A percentile compares a stretch with the other conserved stretches of the same genome.
phyloP scores from a whole-genome alignment of 1,140 invertebrate species.

The Drosophila auraria region DNA sequence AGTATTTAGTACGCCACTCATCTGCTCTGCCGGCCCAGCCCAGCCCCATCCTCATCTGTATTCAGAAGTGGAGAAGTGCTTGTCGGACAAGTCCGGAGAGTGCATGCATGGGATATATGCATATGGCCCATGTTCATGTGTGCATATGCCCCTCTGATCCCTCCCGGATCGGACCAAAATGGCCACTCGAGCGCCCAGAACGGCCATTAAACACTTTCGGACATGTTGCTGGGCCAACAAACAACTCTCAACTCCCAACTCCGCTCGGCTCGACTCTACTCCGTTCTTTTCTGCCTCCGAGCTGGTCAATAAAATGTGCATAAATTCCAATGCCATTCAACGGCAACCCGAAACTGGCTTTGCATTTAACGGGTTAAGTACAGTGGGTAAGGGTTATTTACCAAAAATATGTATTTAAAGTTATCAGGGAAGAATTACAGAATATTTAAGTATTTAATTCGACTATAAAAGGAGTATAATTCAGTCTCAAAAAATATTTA shows the following conservation, averaged over 20 bases:
- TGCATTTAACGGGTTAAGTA: constrained; percentile 45
- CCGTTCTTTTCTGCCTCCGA: constrained; percentile 63
- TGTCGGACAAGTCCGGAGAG: constrained; percentile 69
- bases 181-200: constrained; percentile 79
- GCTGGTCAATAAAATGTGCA: constrained; percentile 81
- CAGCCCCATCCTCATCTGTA: constrained; percentile 61
- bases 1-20: constrained; percentile 54
- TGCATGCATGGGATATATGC: constrained; percentile 61
- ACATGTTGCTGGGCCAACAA: constrained; percentile 75
- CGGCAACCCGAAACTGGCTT: constrained; percentile 43
- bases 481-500: not conserved
- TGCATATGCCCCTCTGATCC: constrained; percentile 23
- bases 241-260: constrained; percentile 44
- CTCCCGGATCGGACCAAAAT: constrained; percentile 60
- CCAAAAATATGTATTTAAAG: not conserved
- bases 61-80: constrained; percentile 69
- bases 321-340: constrained; percentile 72
- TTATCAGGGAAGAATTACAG: no score
- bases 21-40: constrained; percentile 8
- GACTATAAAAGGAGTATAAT: not conserved
- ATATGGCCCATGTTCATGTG: constrained; percentile 21
- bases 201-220: constrained; percentile 80
- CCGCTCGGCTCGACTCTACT: constrained; percentile 37
- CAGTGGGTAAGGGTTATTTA: constrained; percentile 6
- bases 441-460: not conserved